Percentiles rank a stretch among this genome's conserved stretches.
Conservation (phyloP, 2,797 vertebrate species). For the Parambassis ranga region DNA sequence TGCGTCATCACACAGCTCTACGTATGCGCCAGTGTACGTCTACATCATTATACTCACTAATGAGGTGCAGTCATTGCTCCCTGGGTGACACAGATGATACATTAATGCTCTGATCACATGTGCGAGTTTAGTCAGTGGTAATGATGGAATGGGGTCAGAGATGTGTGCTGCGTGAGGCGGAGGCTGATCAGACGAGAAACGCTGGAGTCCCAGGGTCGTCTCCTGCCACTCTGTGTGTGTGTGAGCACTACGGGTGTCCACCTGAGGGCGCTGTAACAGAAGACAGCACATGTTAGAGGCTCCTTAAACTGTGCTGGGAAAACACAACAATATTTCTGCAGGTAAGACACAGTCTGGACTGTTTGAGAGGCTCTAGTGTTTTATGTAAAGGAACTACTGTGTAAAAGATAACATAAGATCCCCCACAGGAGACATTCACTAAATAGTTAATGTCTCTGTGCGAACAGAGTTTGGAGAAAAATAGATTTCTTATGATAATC, state of each 20-base stretch:
- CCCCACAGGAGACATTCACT: too few species aligned
- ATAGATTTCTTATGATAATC: too few species aligned
- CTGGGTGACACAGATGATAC: slow-evolving; percentile 39
- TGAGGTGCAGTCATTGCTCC: slow-evolving; percentile 53
- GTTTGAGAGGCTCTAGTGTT: too few species aligned
- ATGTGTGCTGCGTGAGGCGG: slow-evolving; percentile 21
- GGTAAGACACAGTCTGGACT: too few species aligned
- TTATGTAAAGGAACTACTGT: too few species aligned
- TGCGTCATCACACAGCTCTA: slow-evolving; percentile 57
- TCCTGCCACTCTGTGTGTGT: slow-evolving; percentile 37
- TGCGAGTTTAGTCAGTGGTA: slow-evolving; percentile 49
- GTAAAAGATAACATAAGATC: too few species aligned
- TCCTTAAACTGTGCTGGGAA: neutral
- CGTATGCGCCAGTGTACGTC: slow-evolving; percentile 39
- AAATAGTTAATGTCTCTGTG: too few species aligned
- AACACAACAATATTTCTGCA: neutral
- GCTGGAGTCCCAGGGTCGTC: slow-evolving; percentile 32
- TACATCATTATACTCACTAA: slow-evolving; percentile 64
- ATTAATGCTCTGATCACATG: slow-evolving; percentile 49
- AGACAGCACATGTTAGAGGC: slow-evolving; percentile 5
- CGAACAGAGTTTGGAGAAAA: too few species aligned
- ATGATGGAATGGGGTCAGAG: slow-evolving; percentile 51
- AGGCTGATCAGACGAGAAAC: slow-evolving; percentile 27
- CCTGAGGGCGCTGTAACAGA: slow-evolving; percentile 66
- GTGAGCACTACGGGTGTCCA: slow-evolving; percentile 45